These are phyloP conservation scores for Drosophila niveifrons DNA, from an alignment of 2,888 invertebrate species.

Conservation along the genomic window DNA sequence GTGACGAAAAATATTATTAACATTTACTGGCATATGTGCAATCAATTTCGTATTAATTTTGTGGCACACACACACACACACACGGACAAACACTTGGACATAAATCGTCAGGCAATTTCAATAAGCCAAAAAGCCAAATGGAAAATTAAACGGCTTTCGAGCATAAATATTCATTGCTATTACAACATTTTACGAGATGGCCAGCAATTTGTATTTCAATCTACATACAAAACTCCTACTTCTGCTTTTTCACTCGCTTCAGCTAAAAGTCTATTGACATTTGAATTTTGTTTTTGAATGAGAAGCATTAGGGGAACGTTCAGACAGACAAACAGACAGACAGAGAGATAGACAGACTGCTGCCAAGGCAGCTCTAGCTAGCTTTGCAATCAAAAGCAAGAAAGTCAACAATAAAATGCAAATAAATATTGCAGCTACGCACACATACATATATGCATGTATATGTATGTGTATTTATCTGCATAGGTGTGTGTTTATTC, in stretches of 20 bases:
- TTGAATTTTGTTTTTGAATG: constrained; percentile 29
- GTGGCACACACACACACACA: constrained; percentile 14
- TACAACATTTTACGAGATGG: constrained; percentile 67
- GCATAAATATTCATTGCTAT: constrained; percentile 78
- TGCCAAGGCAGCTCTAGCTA: constrained; percentile 19
- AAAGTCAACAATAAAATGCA: constrained; percentile 72
- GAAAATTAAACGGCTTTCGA: constrained; percentile 69
- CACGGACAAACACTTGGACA: constrained; percentile 2
- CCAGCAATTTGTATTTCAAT: constrained; percentile 47
- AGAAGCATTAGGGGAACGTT: neutral
- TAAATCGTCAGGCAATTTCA: constrained; percentile 69
- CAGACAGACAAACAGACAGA: too few species aligned
- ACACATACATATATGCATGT: constrained; percentile 7
- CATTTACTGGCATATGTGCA: constrained; percentile 53
- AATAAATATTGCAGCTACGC: constrained; percentile 61
- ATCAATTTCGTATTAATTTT: constrained; percentile 77
- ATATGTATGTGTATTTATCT: constrained; percentile 1
- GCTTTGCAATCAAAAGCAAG: constrained; percentile 67
- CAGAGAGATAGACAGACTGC: neutral
- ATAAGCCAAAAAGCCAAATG: constrained; percentile 72
- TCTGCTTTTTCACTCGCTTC: neutral
- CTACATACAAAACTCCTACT: neutral
- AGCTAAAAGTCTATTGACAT: constrained; percentile 29
- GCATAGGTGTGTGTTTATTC: constrained; percentile 41
- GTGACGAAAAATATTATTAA: constrained; percentile 46